Percentiles rank a stretch among this genome's conserved stretches.
Conservation (phyloP, 2,888 invertebrate species). For the Drosophila neonasuta region DNA sequence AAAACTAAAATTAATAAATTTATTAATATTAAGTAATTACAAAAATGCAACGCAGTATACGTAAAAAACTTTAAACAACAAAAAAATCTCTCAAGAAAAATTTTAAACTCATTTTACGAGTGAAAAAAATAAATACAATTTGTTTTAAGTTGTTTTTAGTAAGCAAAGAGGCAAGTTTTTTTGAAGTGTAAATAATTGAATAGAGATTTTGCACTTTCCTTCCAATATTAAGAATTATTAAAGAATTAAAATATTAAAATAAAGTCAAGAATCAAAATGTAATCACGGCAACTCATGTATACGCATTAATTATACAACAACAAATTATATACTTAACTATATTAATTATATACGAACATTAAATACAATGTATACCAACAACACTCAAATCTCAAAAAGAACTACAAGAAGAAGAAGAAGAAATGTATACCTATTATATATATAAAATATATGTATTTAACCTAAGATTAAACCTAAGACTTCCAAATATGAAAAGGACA, state of each 20-base stretch:
- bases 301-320: slow-evolving; percentile 57
- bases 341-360: slow-evolving; percentile 25
- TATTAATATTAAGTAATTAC: slow-evolving; percentile 55
- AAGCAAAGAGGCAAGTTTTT: slow-evolving; percentile 40
- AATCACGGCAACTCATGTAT: slow-evolving; percentile 71
- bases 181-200: slow-evolving; percentile 56
- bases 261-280: slow-evolving; percentile 59
- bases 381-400: slow-evolving; percentile 45
- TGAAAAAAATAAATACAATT: slow-evolving; percentile 14
- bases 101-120: slow-evolving; percentile 54
- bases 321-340: slow-evolving; percentile 20
- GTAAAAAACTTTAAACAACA: slow-evolving; percentile 55
- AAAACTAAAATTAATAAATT: slow-evolving; percentile 27
- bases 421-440: slow-evolving; percentile 32
- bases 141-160: slow-evolving; percentile 33
- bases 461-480: slow-evolving; percentile 61
- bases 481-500: slow-evolving; percentile 25
- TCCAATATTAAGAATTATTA: slow-evolving; percentile 39
- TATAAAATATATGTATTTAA: slow-evolving; percentile 40
- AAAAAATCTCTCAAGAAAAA: slow-evolving; percentile 7
- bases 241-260: slow-evolving; percentile 24
- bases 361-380: slow-evolving; percentile 38
- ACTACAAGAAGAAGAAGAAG: slow-evolving; percentile 12
- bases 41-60: slow-evolving; percentile 78
- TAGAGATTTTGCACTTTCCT: slow-evolving; percentile 62